phyloP scores from a whole-genome alignment of 2,888 invertebrate species.

The Pyrrhosoma nymphula region DNA sequence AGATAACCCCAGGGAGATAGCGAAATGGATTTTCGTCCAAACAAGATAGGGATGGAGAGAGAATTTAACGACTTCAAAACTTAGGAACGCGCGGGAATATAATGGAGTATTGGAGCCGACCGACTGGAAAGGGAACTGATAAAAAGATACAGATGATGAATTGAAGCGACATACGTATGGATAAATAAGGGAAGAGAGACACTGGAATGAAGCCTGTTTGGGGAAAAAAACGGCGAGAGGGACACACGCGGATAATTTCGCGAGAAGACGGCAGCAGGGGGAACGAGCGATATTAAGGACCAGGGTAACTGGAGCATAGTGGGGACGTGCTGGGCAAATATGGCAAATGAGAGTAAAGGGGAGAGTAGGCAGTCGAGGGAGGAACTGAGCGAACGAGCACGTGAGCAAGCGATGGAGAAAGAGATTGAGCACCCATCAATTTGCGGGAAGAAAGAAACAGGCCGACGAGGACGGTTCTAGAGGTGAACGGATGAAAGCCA shows the following conservation, averaged over 20 bases:
- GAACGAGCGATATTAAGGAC: not conserved
- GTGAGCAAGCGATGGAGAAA: not conserved
- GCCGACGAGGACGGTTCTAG: not conserved
- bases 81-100: not conserved
- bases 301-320: not conserved
- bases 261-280: not conserved
- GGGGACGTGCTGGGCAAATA: not conserved
- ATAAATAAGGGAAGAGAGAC: not conserved
- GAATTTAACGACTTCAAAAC: not conserved
- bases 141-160: not conserved
- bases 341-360: not conserved
- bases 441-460: not conserved
- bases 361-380: not conserved
- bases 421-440: not conserved
- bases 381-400: not conserved
- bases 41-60: not conserved
- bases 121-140: not conserved
- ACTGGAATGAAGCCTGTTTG: not conserved
- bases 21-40: not conserved
- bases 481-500: not conserved
- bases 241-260: not conserved
- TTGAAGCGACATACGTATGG: not conserved
- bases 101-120: not conserved
- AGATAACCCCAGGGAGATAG: not conserved
- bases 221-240: not conserved